Base-by-base conservation (phyloP, 1,140 invertebrate species). In the Lepidurus apus region DNA sequence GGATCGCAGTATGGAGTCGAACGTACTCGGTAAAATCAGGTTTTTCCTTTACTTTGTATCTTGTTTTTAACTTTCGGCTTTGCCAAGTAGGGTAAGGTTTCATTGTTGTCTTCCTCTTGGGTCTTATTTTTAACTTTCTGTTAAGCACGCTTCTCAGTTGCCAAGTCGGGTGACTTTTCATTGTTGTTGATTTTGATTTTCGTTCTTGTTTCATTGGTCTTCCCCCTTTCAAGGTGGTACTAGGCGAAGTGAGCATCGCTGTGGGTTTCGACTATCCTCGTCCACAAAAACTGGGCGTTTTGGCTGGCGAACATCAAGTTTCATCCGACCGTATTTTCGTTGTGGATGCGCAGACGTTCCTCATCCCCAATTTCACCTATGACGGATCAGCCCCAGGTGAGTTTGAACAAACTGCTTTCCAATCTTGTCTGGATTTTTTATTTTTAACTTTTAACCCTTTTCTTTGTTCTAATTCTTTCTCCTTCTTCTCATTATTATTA, bases 1-100 rank as follows among this genome's bases (percentile, higher is more conserved):
- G 94, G 92, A 92, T 97, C 83, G 91, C 92, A 17, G 90, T 97
- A 1, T 97, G 93, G 92, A 96, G 95, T 84, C 91, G 95, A 82
- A 93, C 94, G 83, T 96, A 91, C 82, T 87, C 92, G 43, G 94
- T 96, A 83, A 91, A 43, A 34, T 26, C 43, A 17, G 26, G 8
- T 47, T 43, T 43, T 79, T 9, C 24, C 9, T 75, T 34, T 7
- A 74, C 74, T 13, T 74, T 10, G 1, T 21, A 10, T 10, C 10
- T 74, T 74, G 21, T 21, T 34, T 74, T 6, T 73, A 24, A 73
- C 21, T 73, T 73, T 73, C 21, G 4, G 65, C 65, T 73, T 73
- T 73, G 17, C 65, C 1, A 24, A 17, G 17, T 73, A 73, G 65
- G 17, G 2, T n/a, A 24, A 73, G 21, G 3, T 73, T 77, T 24